A percentile compares a stretch with the other conserved stretches of the same genome.
Evolutionary conservation across 2,797 vertebrate genomes (phyloP).

Genomic region (Hydrophis major): DNA sequence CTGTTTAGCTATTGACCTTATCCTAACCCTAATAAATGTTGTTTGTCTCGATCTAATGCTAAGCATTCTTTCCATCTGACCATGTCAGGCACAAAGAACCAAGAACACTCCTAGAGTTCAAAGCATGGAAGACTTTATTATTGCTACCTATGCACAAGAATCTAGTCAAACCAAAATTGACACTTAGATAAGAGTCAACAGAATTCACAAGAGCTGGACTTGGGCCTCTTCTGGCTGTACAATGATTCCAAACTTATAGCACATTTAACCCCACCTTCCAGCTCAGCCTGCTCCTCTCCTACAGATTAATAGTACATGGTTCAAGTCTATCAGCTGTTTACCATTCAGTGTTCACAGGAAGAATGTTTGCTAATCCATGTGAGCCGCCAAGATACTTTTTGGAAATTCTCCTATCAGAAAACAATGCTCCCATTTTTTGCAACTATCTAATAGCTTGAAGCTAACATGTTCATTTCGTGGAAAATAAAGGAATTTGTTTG

Average conservation of each 20-base stretch:
- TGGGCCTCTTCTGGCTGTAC: background rate
- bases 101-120: background rate
- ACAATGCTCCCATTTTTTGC: background rate
- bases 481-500: background rate
- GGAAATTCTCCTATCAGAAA: background rate
- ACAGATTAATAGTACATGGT: background rate
- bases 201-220: background rate
- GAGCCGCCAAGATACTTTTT: background rate
- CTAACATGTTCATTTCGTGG: background rate
- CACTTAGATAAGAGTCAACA: background rate
- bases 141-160: background rate
- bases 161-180: background rate
- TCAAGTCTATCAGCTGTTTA: background rate
- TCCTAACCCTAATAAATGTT: background rate
- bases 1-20: background rate
- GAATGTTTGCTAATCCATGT: background rate
- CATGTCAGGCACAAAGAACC: background rate
- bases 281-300: background rate
- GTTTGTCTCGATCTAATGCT: background rate
- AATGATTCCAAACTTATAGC: background rate
- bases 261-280: background rate
- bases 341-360: background rate
- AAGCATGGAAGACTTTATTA: background rate
- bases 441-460: background rate
- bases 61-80: background rate